Conservation (phyloP, 2,888 invertebrate genomes). For the Deilephila porcellus region DNA sequence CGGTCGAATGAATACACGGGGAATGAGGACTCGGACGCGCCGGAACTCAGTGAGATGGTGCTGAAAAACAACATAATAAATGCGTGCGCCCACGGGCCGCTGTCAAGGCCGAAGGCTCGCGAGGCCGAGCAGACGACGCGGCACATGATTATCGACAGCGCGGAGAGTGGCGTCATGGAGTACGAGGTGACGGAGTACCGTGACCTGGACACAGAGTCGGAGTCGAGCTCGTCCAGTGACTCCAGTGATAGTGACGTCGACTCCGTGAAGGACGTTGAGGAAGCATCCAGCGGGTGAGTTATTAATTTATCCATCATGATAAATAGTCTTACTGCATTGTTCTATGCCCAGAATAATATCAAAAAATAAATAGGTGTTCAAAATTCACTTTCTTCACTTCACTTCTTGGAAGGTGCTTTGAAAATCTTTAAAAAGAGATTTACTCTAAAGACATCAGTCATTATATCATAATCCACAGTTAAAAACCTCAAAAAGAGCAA, state of each 20-base stretch:
- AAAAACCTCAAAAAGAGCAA: too few species aligned
- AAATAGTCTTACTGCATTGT: neutral
- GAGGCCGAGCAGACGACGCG: slow-evolving; percentile 67
- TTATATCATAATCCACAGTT: too few species aligned
- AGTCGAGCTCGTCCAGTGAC: slow-evolving; percentile 66
- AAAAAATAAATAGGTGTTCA: neutral
- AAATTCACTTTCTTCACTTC: neutral
- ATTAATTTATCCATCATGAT: neutral
- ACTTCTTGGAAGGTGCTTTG: too few species aligned
- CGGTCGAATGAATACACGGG: slow-evolving; percentile 57
- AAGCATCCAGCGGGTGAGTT: slow-evolving; percentile 73
- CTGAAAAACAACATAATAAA: slow-evolving; percentile 81
- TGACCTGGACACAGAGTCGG: slow-evolving; percentile 69
- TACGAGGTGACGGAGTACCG: slow-evolving; percentile 79
- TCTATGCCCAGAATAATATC: neutral
- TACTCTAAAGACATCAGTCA: too few species aligned
- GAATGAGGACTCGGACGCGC: slow-evolving; percentile 67
- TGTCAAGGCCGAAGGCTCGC: slow-evolving; percentile 56
- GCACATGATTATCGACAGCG: slow-evolving; percentile 79
- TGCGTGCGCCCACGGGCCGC: slow-evolving; percentile 79
- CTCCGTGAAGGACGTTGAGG: slow-evolving; percentile 77
- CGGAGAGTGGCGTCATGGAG: slow-evolving; percentile 73
- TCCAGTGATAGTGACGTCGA: slow-evolving; percentile 77
- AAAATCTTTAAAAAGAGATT: too few species aligned
- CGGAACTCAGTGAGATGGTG: slow-evolving; percentile 79